Evolutionary conservation across 2,888 invertebrate genomes (phyloP).

Genomic region (Myopa testacea): DNA sequence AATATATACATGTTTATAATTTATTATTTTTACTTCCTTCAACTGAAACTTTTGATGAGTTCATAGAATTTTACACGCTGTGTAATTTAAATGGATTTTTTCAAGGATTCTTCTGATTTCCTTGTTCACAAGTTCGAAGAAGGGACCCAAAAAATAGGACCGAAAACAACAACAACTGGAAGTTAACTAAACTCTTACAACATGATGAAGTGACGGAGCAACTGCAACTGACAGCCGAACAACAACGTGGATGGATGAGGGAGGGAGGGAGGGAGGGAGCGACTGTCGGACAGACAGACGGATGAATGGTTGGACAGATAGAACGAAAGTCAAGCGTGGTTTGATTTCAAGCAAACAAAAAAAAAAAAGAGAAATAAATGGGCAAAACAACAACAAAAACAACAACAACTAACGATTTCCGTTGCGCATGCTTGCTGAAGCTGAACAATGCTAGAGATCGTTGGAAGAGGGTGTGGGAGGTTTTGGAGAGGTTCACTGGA

Average conservation of each 20-base stretch:
- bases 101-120: neutral
- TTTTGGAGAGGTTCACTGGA: no score
- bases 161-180: neutral
- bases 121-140: neutral
- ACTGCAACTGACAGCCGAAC: constrained; percentile 21
- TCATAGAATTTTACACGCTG: neutral
- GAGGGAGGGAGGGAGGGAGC: neutral
- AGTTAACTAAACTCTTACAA: neutral
- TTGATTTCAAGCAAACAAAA: neutral
- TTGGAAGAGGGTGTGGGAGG: no score
- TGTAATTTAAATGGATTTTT: constrained; percentile 3
- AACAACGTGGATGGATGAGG: no score
- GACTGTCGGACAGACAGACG: neutral
- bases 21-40: no score
- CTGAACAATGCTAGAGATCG: no score
- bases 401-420: no score
- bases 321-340: neutral
- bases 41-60: no score
- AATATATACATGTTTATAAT: no score
- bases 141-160: neutral
- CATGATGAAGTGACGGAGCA: constrained; percentile 34
- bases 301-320: neutral
- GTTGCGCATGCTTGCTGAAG: no score
- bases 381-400: neutral
- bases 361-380: neutral